Evolutionary conservation across 2,113 vertebrate genomes (phyloP).

Genomic region (Nettapus auritus): DNA sequence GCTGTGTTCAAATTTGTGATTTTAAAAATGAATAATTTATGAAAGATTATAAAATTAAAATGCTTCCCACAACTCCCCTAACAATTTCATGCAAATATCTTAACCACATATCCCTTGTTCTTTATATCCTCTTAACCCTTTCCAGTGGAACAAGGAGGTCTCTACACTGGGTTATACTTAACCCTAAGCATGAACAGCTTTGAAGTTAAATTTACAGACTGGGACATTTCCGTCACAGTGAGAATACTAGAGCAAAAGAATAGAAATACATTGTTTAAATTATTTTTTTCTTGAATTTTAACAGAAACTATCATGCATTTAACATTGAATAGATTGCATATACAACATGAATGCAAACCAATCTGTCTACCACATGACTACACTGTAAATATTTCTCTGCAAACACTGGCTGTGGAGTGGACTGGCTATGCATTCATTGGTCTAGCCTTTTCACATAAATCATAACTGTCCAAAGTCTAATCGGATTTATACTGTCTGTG

Average conservation of each 20-base stretch:
- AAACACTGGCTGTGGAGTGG: not conserved
- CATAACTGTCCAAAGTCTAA: slow-evolving; percentile 17
- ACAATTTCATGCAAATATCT: slow-evolving; percentile 44
- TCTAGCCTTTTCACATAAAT: slow-evolving; percentile 18
- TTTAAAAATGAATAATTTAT: slow-evolving; percentile 35
- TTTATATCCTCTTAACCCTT: slow-evolving; percentile 14
- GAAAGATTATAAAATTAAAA: slow-evolving; percentile 52
- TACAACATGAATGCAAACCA: not conserved
- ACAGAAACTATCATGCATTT: not conserved
- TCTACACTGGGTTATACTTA: not conserved
- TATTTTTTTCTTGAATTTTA: not conserved
- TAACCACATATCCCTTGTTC: not conserved
- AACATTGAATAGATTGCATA: not conserved
- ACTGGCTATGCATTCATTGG: not conserved
- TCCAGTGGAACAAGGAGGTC: not conserved
- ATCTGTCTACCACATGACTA: not conserved
- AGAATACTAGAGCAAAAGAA: not conserved
- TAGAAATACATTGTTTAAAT: not conserved
- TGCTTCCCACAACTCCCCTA: slow-evolving; percentile 15
- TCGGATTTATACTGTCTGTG: not conserved
- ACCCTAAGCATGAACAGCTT: not conserved
- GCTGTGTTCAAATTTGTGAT: not conserved
- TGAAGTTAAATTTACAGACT: not conserved
- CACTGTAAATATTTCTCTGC: not conserved
- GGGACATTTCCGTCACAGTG: not conserved